Evolutionary conservation across 1,140 invertebrate genomes (phyloP).

Genomic region (Nylanderia fulva): DNA sequence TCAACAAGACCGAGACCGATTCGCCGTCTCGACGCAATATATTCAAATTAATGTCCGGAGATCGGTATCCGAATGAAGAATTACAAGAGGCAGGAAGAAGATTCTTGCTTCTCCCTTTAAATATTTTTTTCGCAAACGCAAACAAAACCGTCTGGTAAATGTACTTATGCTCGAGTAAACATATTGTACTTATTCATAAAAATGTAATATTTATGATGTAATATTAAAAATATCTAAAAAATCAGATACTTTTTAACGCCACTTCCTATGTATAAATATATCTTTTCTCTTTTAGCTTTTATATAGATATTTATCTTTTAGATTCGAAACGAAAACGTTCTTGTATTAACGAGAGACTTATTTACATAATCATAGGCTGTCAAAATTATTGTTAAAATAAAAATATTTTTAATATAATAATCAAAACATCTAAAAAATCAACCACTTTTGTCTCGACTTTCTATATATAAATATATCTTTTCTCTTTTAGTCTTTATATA

Average conservation of each 20-base stretch:
- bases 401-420: not conserved
- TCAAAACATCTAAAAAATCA: not conserved
- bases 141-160: conserved; percentile 1
- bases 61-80: conserved; percentile 52
- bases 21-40: conserved; percentile 56
- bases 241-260: not conserved
- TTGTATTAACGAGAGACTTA: not conserved
- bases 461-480: not conserved
- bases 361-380: conserved; percentile 27
- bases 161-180: conserved; percentile 3
- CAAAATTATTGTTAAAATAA: not conserved
- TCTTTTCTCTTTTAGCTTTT: not conserved
- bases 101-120: conserved; percentile 14
- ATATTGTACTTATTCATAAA: not conserved
- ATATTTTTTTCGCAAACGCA: conserved; percentile 39
- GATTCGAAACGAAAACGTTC: not conserved
- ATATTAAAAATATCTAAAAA: not conserved
- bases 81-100: conserved; percentile 58
- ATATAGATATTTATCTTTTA: not conserved
- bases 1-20: conserved; percentile 55
- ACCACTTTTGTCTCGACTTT: not conserved
- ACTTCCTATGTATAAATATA: not conserved
- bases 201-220: not conserved
- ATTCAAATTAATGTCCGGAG: conserved; percentile 62
- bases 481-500: not conserved